phyloP scores from a whole-genome alignment of 2,113 vertebrate genomes.

The Isichthys henryi region DNA sequence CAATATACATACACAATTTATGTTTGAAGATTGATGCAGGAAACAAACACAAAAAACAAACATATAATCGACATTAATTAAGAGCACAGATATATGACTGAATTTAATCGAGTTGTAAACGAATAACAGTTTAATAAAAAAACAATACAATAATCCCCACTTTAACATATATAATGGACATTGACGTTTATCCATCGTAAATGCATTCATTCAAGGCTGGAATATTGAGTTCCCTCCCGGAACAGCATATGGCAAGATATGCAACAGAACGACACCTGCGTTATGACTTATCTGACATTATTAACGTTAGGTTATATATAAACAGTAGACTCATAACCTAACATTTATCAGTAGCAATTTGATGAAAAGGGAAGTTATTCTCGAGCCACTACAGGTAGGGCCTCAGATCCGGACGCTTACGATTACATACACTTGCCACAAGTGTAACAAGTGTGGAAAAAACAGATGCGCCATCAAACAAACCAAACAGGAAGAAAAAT shows the following conservation, averaged over 20 bases:
- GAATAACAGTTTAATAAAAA: neutral
- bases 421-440: no score
- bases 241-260: neutral
- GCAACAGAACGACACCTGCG: no score
- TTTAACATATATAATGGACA: neutral
- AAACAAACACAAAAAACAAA: neutral
- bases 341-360: neutral
- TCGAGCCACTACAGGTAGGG: neutral
- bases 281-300: neutral
- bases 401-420: neutral
- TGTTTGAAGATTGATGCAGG: neutral
- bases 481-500: neutral
- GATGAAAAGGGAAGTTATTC: neutral
- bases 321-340: neutral
- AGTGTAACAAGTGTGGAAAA: neutral
- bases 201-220: neutral
- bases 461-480: neutral
- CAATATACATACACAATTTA: neutral
- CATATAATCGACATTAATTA: neutral
- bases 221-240: neutral
- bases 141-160: neutral
- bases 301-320: neutral
- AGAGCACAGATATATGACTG: neutral
- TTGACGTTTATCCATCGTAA: no score
- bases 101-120: neutral